Evolutionary conservation across 2,113 vertebrate genomes (phyloP), one percentile per base, ranked within the genome.

Genomic region (Campylomormyrus tamandua): DNA sequence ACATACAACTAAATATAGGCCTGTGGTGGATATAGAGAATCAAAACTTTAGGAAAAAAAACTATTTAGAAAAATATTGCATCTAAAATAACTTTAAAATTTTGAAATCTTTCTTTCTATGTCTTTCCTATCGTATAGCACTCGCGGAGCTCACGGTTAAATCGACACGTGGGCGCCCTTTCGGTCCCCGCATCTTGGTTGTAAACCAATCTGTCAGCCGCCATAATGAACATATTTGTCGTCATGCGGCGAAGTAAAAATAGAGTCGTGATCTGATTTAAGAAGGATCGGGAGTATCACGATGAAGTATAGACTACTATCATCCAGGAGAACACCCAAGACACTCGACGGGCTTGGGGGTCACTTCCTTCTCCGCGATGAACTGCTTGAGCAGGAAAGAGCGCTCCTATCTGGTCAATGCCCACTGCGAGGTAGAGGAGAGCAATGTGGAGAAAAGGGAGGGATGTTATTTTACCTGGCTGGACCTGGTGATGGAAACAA

Each of bases 401-500:
- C 89, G 92, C 50, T 90, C 92, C 88, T 93, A 93, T 92, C 93
- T 95, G 90, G 89, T 95, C 90, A 94, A 95, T 92, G 92, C 94
- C 31, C 93, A 88, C 90, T 94, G 94, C 90, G 93, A 95, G 21
- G 89, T 95, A n/a, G 92, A 88, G 86, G 95, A 96, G 88, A 91
- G 92, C 3, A 91, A 96, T 90, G 90, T 91, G 66, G 88, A 85
- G 89, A 94, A 89, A 90, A 95, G 90, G 74, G 95, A 96, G 88
- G 92, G 89, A 13, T 96, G 94, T 62, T 88, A 94, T 19, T 93
- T 92, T 27, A 93, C 91, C 27, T 96, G 94, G 96, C 90, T 95
- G 88, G 93, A 94, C 86, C 88, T 95, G 90, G 94, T 95, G 62
- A 91, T 95, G 70, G 94, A 96, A 92, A 95, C 93, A 0, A 95